Base-by-base conservation (phyloP, 2,113 vertebrate genomes). In the Planiliza haematocheilus region DNA sequence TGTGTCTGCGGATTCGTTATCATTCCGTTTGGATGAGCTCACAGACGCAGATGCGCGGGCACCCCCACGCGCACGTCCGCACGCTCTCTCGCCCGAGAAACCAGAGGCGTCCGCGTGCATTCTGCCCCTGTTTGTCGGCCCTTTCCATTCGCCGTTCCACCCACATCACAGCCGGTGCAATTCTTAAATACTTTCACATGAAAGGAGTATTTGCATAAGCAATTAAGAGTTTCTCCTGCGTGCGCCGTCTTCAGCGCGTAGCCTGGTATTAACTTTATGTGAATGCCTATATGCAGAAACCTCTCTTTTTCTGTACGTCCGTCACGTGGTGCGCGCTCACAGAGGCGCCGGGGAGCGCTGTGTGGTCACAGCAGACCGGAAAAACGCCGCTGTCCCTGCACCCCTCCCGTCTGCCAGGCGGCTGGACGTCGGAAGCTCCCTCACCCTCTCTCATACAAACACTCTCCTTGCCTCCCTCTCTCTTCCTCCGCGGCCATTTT, bases 1-100 rank as follows among this genome's bases (percentile, higher is more conserved):
- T 96, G 95, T 95, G 92, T 91, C 90, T 93, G 94, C 94, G 95
- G 94, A 95, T 96, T 95, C 88, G 94, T 96, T 97, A 94, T 94
- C 94, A 95, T 96, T 96, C 95, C 77, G 66, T 93, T 90, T 90
- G 89, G 88, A 93, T 96, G 93, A 94, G 93, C 95, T 95, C 93
- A 93, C 92, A 85, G 85, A 92, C 81, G 48, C 81, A 85, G 81
- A 84, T 80, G 78, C 91, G 83, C 90, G 55, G 69, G 82, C 58
- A 20, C 64, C 65, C 51, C n/a, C 80, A 46, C 62, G 58, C 85
- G 70, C 85, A 58, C 9, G 8, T 39, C 7, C 78, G 59, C 67
- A 42, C 62, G 8, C 49, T 50, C 45, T 68, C 34, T 67, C 39
- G 73, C 60, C 84, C 66, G n/a, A 37, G 78, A 79, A 72, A 91